phyloP scores from a whole-genome alignment of 1,140 invertebrate genomes.

The Kradibia gibbosae region DNA sequence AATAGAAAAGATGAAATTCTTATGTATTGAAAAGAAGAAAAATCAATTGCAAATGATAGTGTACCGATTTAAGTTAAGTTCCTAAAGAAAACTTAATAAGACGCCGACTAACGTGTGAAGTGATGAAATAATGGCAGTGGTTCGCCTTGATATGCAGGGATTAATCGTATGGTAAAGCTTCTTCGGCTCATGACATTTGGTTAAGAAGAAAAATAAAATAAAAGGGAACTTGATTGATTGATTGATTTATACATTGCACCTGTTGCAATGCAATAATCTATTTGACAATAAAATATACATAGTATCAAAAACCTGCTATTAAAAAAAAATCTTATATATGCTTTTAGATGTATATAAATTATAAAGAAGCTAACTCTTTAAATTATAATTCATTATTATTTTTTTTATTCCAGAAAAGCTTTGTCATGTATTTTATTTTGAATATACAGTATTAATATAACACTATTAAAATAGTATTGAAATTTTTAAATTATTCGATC shows the following conservation, averaged over 20 bases:
- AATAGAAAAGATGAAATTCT: background rate
- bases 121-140: conserved; percentile 32
- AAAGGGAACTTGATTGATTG: conserved; percentile 31
- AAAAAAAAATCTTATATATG: background rate
- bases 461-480: no score
- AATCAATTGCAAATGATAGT: background rate
- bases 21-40: background rate
- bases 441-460: no score
- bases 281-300: conserved; percentile 23
- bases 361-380: background rate
- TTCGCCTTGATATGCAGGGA: conserved; percentile 28
- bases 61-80: background rate
- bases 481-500: no score
- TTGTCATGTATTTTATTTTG: background rate
- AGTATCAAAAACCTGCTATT: background rate
- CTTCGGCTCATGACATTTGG: conserved; percentile 2
- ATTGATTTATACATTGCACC: conserved; percentile 39
- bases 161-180: conserved; percentile 10
- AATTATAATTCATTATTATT: background rate
- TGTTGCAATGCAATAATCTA: background rate
- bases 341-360: background rate
- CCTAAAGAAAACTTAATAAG: conserved; percentile 7
- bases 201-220: conserved; percentile 1
- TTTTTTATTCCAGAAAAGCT: background rate
- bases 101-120: conserved; percentile 10